Evolutionary conservation across 2,113 vertebrate genomes (phyloP).

Genomic region (Montifringilla adamsi): DNA sequence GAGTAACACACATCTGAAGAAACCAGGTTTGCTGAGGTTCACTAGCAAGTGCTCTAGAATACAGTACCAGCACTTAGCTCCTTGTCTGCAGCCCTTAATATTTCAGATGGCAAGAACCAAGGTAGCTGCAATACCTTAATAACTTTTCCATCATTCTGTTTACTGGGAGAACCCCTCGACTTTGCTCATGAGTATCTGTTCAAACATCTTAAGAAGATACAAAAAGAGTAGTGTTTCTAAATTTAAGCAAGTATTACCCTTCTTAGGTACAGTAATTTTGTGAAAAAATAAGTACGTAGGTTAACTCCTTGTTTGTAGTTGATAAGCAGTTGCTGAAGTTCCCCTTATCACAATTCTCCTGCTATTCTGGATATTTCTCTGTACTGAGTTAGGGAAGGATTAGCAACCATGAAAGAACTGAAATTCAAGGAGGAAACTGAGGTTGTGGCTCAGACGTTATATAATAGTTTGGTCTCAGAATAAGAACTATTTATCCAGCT

Average conservation of each 20-base stretch:
- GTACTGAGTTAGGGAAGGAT: neutral
- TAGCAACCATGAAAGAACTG: neutral
- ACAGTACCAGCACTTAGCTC: neutral
- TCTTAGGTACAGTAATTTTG: neutral
- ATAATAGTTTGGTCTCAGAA: neutral
- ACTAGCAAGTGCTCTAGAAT: neutral
- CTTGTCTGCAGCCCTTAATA: neutral
- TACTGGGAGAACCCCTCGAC: neutral
- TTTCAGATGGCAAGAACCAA: neutral
- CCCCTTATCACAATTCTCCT: neutral
- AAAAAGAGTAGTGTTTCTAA: neutral
- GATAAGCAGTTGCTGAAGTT: neutral
- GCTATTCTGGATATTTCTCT: neutral
- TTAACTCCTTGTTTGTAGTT: neutral
- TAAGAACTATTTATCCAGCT: neutral
- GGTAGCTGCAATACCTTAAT: neutral
- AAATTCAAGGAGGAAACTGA: slow-evolving; percentile 14
- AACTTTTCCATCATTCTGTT: neutral
- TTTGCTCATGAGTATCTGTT: neutral
- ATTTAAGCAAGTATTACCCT: neutral
- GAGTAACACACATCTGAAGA: neutral
- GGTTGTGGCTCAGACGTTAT: slow-evolving; percentile 30
- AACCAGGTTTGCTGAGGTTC: neutral
- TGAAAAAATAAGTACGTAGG: neutral
- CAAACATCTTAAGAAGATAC: neutral